These are phyloP conservation scores for Copidosoma aretas DNA, from an alignment of 2,888 invertebrate species.

Conservation along the genomic window DNA sequence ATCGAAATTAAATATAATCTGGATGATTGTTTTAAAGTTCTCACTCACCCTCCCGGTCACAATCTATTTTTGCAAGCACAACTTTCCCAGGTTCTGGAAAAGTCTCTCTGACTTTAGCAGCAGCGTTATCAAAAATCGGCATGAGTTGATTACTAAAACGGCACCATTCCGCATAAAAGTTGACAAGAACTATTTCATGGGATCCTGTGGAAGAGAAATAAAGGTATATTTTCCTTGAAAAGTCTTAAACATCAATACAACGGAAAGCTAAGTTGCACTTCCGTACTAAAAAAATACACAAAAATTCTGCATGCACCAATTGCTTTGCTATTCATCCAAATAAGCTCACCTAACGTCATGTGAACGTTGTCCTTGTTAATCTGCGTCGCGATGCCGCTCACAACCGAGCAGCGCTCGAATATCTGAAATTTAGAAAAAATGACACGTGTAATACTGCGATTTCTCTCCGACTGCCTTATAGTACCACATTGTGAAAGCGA, in stretches of 20 bases:
- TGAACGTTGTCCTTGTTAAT: constrained; percentile 83
- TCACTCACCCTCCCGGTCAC: constrained; percentile 85
- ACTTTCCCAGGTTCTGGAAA: constrained; percentile 85
- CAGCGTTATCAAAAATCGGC: constrained; percentile 96
- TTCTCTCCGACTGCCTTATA: no score
- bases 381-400: constrained; percentile 76
- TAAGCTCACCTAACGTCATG: constrained; percentile 79
- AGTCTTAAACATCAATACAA: constrained; percentile 1
- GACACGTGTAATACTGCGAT: no score
- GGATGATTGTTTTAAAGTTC: no score
- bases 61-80: constrained; percentile 95
- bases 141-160: constrained; percentile 96
- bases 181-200: constrained; percentile 96
- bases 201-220: constrained; percentile 73
- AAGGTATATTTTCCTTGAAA: background rate
- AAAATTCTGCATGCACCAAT: background rate
- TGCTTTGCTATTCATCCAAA: background rate
- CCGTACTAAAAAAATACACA: constrained; percentile 15
- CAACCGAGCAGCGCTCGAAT: constrained; percentile 64
- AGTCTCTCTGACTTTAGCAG: constrained; percentile 80
- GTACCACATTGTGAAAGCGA: no score
- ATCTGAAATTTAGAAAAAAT: constrained; percentile 60
- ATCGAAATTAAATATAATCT: no score
- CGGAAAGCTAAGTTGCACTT: constrained; percentile 13
- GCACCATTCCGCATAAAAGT: constrained; percentile 99